Conservation (phyloP, 2,888 invertebrate species). For the Smittia aterrima region DNA sequence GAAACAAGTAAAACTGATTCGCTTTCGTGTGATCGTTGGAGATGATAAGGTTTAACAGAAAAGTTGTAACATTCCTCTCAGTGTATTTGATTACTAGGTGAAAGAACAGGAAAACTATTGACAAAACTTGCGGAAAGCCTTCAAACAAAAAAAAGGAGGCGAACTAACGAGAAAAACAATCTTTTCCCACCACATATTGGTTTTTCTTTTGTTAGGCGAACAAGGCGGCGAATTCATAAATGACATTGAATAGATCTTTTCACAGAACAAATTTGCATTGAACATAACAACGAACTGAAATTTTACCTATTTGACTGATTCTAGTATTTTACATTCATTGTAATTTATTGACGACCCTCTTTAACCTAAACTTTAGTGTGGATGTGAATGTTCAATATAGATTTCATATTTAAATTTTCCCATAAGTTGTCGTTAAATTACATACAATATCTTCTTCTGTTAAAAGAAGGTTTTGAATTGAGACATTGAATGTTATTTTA, state of each 20-base stretch:
- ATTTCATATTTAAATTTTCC: neutral
- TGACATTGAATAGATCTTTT: no score
- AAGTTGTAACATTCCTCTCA: no score
- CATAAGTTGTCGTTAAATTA: neutral
- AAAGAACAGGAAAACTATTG: no score
- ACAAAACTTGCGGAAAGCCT: neutral
- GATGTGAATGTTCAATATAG: no score
- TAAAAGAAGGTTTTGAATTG: conserved; percentile 13
- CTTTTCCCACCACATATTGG: neutral
- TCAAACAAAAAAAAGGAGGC: neutral
- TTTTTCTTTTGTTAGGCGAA: neutral
- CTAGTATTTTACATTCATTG: neutral
- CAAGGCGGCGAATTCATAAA: neutral
- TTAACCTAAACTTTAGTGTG: no score
- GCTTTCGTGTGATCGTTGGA: no score
- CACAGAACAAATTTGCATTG: no score
- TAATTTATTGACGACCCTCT: neutral
- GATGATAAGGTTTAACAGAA: no score
- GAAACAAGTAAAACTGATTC: no score
- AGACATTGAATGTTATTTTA: conserved; percentile 28
- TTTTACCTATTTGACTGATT: neutral
- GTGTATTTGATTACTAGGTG: no score
- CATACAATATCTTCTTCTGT: conserved; percentile 12
- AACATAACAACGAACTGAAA: neutral
- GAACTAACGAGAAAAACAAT: neutral